These are phyloP conservation scores for Gymnocheta viridis DNA, from an alignment of 2,888 invertebrate genomes.

Conservation along the genomic window DNA sequence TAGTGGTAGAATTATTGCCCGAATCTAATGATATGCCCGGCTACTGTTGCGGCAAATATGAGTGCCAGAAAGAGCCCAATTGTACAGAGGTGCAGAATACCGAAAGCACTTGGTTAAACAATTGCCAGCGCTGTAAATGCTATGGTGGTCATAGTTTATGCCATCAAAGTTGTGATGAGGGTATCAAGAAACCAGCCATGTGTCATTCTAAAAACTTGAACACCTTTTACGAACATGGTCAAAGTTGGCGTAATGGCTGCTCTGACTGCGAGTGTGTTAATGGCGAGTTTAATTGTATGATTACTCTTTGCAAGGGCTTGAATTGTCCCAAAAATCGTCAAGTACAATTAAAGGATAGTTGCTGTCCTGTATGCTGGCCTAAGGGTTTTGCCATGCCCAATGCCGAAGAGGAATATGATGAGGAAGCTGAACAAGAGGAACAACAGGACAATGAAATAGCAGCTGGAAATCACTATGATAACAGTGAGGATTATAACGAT, in stretches of 20 bases:
- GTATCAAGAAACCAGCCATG: conserved; percentile 73
- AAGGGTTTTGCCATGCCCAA: conserved; percentile 76
- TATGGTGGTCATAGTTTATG: conserved; percentile 77
- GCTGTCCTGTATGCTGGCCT: conserved; percentile 81
- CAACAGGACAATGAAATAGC: conserved; percentile 46
- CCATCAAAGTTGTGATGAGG: conserved; percentile 79
- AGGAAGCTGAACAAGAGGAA: conserved; percentile 60
- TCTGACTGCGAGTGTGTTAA: conserved; percentile 78
- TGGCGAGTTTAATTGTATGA: conserved; percentile 78
- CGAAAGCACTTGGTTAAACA: conserved; percentile 76
- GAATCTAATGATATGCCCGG: conserved; percentile 79
- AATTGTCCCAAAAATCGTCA: conserved; percentile 77
- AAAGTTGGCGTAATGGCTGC: conserved; percentile 80
- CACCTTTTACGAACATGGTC: conserved; percentile 78
- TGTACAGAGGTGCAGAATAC: conserved; percentile 76
- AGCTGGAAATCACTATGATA: conserved; percentile 30
- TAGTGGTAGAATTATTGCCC: conserved; percentile 76
- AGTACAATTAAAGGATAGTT: conserved; percentile 76
- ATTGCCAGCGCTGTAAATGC: conserved; percentile 79
- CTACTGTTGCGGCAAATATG: conserved; percentile 83
- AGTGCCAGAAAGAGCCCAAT: conserved; percentile 81
- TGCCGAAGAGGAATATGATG: conserved; percentile 71
- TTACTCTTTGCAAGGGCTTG: conserved; percentile 77
- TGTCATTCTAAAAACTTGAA: conserved; percentile 78
- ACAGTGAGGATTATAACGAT: conserved; percentile 62